Evolutionary conservation across 2,888 invertebrate genomes (phyloP), one percentile per base, ranked within the genome.

Genomic region (Campoplex nolae): DNA sequence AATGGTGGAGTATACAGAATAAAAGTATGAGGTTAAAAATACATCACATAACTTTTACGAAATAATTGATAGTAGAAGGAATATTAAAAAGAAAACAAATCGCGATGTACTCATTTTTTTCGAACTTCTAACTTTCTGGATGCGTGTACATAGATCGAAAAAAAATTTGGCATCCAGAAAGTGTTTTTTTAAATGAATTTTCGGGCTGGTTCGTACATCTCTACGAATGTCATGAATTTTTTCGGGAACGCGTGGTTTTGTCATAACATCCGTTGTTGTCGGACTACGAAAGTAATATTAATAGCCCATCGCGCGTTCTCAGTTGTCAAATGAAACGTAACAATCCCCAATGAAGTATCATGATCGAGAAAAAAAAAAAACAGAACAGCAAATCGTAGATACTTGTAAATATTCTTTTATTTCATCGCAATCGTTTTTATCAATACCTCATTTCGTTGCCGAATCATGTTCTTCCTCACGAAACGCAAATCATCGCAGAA

Each of bases 401-500:
- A 23, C 35, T 32, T 80, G 79, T 84, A 75, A 28, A 84, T 84
- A 84, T 35, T 32, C 9, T 42, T 83, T 70, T 9, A n/a, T 38
- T 76, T 70, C n/a, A 45, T 79, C 79, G 54, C 79, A 45, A 79
- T 42, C 32, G 58, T 70, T 79, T 58, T 3, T 58, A 62, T 76
- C 79, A 79, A 73, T 84, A 82, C 75, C 78, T 79, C 83, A 82
- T 84, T 85, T 81, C 67, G 83, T 87, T 88, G 84, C 77, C 88
- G 62, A 86, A 88, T 89, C 88, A 88, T 86, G 88, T 83, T 85
- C 89, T 88, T 88, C 88, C 88, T 83, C 86, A 84, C 79, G 65
- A 78, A 82, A 77, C 32, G 67, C 58, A 67, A 71, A 81, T 68
- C 70, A 84, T 76, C 71, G 76, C 51, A 77, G 67, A 70, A 86